Evolutionary conservation across 2,797 vertebrate species (phyloP).

Genomic region (Chaetodon trifasciatus): DNA sequence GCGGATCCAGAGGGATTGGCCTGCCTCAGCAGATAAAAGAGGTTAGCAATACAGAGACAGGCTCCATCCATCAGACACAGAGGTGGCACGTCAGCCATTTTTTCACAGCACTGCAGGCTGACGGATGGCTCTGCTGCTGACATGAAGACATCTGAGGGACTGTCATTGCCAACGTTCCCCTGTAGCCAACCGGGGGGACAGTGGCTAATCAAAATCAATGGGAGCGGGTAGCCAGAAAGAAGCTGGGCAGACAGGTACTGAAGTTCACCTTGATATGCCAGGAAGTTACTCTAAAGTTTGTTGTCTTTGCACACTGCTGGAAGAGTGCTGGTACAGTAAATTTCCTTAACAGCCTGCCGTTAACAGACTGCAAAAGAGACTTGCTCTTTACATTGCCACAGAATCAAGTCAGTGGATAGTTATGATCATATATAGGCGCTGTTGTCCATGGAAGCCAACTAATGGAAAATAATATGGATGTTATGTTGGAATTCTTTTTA

Average conservation of each 20-base stretch:
- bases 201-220: slow-evolving; percentile 76
- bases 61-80: slow-evolving; percentile 79
- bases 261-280: slow-evolving; percentile 48
- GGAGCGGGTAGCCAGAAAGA: slow-evolving; percentile 40
- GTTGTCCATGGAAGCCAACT: slow-evolving; percentile 50
- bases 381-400: not conserved
- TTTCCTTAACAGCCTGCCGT: slow-evolving; percentile 22
- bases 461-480: slow-evolving; percentile 67
- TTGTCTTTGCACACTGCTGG: slow-evolving; percentile 26
- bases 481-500: slow-evolving; percentile 71
- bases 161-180: slow-evolving; percentile 70
- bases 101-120: slow-evolving; percentile 74
- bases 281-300: slow-evolving; percentile 58
- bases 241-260: slow-evolving; percentile 10
- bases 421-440: slow-evolving; percentile 13
- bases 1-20: slow-evolving; percentile 74
- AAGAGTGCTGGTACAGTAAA: slow-evolving; percentile 9
- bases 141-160: slow-evolving; percentile 80
- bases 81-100: slow-evolving; percentile 79
- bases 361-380: slow-evolving; percentile 12
- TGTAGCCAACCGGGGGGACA: slow-evolving; percentile 59
- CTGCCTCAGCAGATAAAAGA: slow-evolving; percentile 80
- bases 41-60: slow-evolving; percentile 70
- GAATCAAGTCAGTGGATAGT: slow-evolving; percentile 13
- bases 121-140: slow-evolving; percentile 77